Evolutionary conservation across 2,797 vertebrate genomes (phyloP).

Genomic region (Gymnocypris eckloni): DNA sequence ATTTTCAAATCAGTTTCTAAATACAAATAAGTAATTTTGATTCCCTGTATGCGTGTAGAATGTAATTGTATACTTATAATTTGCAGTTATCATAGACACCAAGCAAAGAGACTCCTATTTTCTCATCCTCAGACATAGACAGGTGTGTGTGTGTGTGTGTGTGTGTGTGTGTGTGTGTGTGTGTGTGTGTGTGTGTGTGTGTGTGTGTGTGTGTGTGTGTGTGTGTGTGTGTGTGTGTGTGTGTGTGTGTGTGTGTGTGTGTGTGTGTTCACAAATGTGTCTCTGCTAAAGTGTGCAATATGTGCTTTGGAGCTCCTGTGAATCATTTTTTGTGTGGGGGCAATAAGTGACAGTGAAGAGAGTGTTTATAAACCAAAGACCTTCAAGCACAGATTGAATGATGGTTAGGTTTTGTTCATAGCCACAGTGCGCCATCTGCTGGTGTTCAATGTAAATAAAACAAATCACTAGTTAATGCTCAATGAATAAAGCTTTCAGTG

Average conservation of each 20-base stretch:
- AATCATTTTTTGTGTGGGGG: constrained; percentile 13
- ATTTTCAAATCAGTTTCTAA: too few species aligned
- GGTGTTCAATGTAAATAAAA: not conserved
- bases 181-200: not conserved
- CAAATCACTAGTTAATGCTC: not conserved
- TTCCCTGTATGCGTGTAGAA: not conserved
- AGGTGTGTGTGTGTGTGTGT: too few species aligned
- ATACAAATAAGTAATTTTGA: not conserved
- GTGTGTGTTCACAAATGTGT: not conserved
- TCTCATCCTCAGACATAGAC: not conserved
- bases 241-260: not conserved
- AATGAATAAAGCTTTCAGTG: not conserved
- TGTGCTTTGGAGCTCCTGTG: constrained; percentile 5
- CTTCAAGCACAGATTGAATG: not conserved
- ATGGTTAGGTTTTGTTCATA: not conserved
- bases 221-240: not conserved
- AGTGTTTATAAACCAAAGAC: not conserved
- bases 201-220: not conserved
- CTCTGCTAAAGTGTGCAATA: not conserved
- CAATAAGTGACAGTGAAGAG: constrained; percentile 5
- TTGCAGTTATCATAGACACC: not conserved
- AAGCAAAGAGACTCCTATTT: not conserved
- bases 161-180: not conserved
- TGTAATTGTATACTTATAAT: not conserved
- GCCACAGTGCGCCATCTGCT: constrained; percentile 23